These are phyloP conservation scores for Puntigrus tetrazona DNA, from an alignment of 2,113 vertebrate species.

Conservation along the genomic window DNA sequence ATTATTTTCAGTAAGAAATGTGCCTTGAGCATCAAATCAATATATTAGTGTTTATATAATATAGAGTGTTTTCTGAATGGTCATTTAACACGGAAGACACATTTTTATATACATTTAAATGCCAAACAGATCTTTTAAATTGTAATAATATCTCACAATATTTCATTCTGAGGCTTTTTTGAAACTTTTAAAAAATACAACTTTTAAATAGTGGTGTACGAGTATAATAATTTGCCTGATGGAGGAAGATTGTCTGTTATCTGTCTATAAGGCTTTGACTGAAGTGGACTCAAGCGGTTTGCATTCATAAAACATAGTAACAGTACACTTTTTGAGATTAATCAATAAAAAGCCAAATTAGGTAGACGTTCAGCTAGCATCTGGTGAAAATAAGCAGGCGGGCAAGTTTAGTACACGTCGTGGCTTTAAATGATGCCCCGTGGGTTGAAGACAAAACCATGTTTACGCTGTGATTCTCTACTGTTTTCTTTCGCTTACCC, in stretches of 20 bases:
- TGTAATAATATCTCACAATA: neutral
- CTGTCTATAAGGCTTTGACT: too few relatives aligned
- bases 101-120: neutral
- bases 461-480: neutral
- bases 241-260: too few relatives aligned
- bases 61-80: neutral
- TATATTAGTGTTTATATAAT: too few relatives aligned
- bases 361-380: neutral
- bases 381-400: neutral
- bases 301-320: neutral
- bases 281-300: neutral
- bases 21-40: neutral
- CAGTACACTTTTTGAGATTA: neutral
- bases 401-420: neutral
- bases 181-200: too few relatives aligned
- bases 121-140: neutral
- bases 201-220: too few relatives aligned
- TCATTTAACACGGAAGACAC: neutral
- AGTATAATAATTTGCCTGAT: too few relatives aligned
- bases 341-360: neutral
- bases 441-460: neutral
- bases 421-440: neutral
- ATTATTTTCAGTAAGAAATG: too few relatives aligned
- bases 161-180: too few relatives aligned
- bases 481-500: constrained; percentile 30